Evolutionary conservation across 2,797 vertebrate genomes (phyloP), one percentile per base, ranked within the genome.

Genomic region (Gallirallus australis): DNA sequence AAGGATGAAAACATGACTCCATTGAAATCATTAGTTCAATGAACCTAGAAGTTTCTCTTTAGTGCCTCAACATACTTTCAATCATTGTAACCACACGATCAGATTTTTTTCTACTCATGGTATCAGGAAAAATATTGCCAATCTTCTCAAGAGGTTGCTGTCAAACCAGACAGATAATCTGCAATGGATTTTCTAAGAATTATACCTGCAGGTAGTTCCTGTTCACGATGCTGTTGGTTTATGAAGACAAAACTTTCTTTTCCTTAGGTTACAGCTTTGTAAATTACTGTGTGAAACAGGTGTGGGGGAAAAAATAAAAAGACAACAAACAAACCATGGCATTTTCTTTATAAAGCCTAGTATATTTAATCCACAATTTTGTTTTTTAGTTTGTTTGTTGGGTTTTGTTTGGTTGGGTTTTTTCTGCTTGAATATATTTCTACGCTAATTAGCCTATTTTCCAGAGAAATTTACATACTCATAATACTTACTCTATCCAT

Each of bases 31-130:
- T 4, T 35, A 23, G 2, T 76, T 78, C 52, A 45, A 39, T 24
- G 3, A 73, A 5, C 25, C 39, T 80, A 17, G n/a, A 65, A 16
- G 23, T 66, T 82, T 73, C 27, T 9, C 30, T 6, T 63, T 28
- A 39, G 25, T 2, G 1, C 4, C 12, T 30, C 5, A 39, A 52
- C n/a, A 47, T n/a, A 11, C 5, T 50, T 8, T 57, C 21, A 35
- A 42, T 63, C 7, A 64, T 83, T 3, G 39, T 33, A 91, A 50
- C 12, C 35, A 28, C 47, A 16, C 5, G 37, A 53, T 16, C 2
- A 8, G 7, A 30, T 37, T 84, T 37, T 78, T 86, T 75, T 52
- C 24, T 2, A 18, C 4, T 8, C 9, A 8, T 23, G 0, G 0
- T 47, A 12, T 47, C n/a, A 63, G n/a, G 5, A 86, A 9, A 84